Base-by-base conservation (phyloP, 2,888 invertebrate genomes). In the Cheilosia grossa region DNA sequence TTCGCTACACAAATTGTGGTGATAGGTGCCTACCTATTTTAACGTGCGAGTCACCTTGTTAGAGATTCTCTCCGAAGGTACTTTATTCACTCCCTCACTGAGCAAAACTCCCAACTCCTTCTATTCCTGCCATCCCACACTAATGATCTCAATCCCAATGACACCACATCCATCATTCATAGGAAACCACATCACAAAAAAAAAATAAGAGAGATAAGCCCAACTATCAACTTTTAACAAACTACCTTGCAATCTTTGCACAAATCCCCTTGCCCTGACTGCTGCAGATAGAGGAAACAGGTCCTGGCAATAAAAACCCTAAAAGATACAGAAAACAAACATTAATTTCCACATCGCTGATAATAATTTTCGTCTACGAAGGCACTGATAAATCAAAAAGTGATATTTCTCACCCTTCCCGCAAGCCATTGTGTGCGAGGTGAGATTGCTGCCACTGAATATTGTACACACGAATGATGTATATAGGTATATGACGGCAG, bases 281-380 rank as follows among this genome's bases (percentile, higher is more conserved):
- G 56, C 56, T 37, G 61, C 37, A 33, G 21, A 63, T 10, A 56
- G 49, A 30, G 19, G 44, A 9, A 37, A 37, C 37, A 61, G 53
- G 69, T 69, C 73, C 67, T 85, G 85, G 85, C 80, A 81, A 81
- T 85, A 85, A 81, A 85, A 81, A 61, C 67, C 85, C 44, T 2
- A 54, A 70, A 80, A 72, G 85, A 75, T 75, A 85, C 77, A 61
- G 85, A 51, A 80, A 81, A 81, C 85, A 81, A 81, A 85, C 85
- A 85, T 85, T 85, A 85, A 85, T 85, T 85, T 85, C 85, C 85
- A 85, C 81, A 81, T 81, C 85, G 81, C 86, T 82, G 86, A 86
- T 86, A 86, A 86, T 82, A 86, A 86, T 86, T 86, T 86, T 86
- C 82, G 86, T 86, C 86, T 86, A 86, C 86, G 82, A 82, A 78